Base-by-base conservation (phyloP, 2,888 invertebrate genomes). In the Macrophya alboannulata region DNA sequence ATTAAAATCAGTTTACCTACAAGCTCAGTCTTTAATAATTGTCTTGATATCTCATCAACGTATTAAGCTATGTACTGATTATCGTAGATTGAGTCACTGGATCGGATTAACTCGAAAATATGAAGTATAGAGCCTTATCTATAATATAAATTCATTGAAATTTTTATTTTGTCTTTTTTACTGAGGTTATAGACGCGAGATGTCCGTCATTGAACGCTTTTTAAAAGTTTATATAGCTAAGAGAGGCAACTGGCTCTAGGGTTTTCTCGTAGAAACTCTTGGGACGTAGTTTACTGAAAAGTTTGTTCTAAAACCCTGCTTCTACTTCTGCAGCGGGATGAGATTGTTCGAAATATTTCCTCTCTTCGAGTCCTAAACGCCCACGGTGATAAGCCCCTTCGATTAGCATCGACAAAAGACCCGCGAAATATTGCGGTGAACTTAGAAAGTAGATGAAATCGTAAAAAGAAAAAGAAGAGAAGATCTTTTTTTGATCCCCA, bases 311-410 rank as follows among this genome's bases (percentile, higher is more conserved):
- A 74, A 43, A 74, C 43, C 43, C 45, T 21, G 68, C 37, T 68
- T 12, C 5, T 8, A 6, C n/a, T 55, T 17, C 55, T n/a, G 51
- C 51, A n/a, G 17, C n/a, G 55, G n/a, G 55, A 21, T 45, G 21
- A 45, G 25, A 48, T 45, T 74, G 21, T 74, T 74, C 48, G 43
- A 25, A 74, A 74, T 15, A 74, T 74, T 74, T 74, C 43, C 74
- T 45, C 45, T 74, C 74, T 74, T 74, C 45, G 74, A 74, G 74
- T 74, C 45, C 74, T 43, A 43, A 74, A 74, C 74, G 45, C 74
- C 74, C 12, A 4, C 45, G 45, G 74, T 45, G 21, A 43, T 45
- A 17, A 74, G 25, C 17, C 74, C 74, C 45, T 74, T 74, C 45
- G 74, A 74, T 43, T 74, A 45, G 74, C 25, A 45, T 45, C 21